Evolutionary conservation across 2,797 vertebrate genomes (phyloP).

Genomic region (Bucorvus abyssinicus): DNA sequence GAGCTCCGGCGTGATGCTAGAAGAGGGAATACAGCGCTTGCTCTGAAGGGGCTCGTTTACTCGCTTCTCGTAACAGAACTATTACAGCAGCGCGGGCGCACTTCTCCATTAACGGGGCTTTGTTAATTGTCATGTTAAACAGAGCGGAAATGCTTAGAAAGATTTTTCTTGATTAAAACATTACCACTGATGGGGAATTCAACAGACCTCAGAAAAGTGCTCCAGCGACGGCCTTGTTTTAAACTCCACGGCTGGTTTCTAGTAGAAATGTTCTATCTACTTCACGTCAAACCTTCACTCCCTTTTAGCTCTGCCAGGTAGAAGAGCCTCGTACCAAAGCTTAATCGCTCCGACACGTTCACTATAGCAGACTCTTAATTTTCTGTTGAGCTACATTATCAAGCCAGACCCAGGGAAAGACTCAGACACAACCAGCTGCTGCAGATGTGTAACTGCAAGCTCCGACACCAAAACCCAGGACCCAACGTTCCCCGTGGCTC

Average conservation of each 20-base stretch:
- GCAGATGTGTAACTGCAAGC: neutral
- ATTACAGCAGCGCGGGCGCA: neutral
- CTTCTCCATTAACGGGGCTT: neutral
- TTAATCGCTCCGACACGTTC: neutral
- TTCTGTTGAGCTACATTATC: neutral
- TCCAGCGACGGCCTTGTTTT: neutral
- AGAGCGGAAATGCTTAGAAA: neutral
- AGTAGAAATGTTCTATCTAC: neutral
- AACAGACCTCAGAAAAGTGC: neutral
- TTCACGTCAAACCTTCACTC: neutral
- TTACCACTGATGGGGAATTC: neutral
- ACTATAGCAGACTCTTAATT: neutral
- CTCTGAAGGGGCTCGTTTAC: conserved; percentile 25
- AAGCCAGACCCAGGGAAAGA: neutral
- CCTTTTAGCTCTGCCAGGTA: neutral
- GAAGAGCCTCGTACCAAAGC: neutral
- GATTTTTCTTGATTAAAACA: conserved; percentile 37
- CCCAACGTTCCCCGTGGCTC: rapidly evolving
- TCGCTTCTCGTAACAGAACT: neutral
- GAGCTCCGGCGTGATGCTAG: neutral
- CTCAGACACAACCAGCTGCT: neutral
- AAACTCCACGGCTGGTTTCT: neutral
- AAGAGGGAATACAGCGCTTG: neutral
- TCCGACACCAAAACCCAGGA: neutral
- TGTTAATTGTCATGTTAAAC: conserved; percentile 28